Evolutionary conservation across 2,797 vertebrate species (phyloP).

Genomic region (Jordanella pulchra): DNA sequence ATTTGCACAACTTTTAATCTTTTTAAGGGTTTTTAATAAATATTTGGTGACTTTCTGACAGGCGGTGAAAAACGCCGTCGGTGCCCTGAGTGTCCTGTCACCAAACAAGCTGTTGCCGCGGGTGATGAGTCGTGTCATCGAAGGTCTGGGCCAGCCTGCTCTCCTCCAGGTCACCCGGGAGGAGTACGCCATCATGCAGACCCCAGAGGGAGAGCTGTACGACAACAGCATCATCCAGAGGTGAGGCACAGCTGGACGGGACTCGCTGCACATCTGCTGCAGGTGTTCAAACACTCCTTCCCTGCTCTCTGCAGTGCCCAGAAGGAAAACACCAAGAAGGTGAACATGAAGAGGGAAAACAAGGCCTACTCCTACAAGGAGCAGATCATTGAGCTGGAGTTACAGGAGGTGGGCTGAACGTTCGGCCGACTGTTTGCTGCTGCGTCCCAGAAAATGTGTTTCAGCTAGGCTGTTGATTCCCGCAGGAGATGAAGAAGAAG

Average conservation of each 20-base stretch:
- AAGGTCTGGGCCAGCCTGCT: constrained; percentile 83
- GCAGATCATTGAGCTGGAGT: constrained; percentile 96
- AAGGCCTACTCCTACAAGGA: constrained; percentile 99
- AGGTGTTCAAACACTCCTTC: not conserved
- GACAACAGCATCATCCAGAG: constrained; percentile 95
- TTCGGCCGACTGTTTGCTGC: not conserved
- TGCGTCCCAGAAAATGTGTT: not conserved
- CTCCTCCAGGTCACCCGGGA: constrained; percentile 88
- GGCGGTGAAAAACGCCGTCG: constrained; percentile 91
- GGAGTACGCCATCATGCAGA: constrained; percentile 93
- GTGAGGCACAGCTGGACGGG: constrained; percentile 61
- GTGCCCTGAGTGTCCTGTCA: constrained; percentile 86
- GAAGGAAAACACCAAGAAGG: constrained; percentile 92
- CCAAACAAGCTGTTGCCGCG: constrained; percentile 87
- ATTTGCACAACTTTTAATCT: too few relatives aligned
- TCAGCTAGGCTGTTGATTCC: constrained; percentile 7
- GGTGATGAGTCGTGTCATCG: constrained; percentile 83
- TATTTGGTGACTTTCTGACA: constrained; percentile 47
- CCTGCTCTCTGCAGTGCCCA: constrained; percentile 84
- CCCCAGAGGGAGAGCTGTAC: constrained; percentile 89
- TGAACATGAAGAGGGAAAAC: constrained; percentile 97
- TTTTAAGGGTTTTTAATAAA: too few relatives aligned
- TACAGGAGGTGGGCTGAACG: constrained; percentile 88
- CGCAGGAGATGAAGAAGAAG: constrained; percentile 95
- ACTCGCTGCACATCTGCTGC: not conserved